These are phyloP conservation scores for Embidobia sp. DNA, from an alignment of 2,888 invertebrate genomes.

Conservation along the genomic window DNA sequence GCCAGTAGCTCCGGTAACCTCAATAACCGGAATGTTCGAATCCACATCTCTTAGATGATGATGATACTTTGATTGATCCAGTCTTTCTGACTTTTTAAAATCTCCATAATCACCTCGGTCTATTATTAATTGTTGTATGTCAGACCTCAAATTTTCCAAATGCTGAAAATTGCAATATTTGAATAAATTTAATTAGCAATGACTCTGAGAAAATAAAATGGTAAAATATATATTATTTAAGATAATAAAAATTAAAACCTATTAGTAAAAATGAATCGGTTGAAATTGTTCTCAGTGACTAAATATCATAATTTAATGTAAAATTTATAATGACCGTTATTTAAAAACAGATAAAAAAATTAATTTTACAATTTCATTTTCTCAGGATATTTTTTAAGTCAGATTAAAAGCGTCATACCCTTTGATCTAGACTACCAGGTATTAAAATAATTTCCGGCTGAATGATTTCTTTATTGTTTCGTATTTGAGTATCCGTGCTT, in stretches of 20 bases:
- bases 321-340: too few species aligned
- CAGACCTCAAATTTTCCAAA: conserved; percentile 71
- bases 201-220: too few species aligned
- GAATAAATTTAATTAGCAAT: too few species aligned
- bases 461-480: conserved; percentile 71
- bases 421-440: conserved; percentile 64
- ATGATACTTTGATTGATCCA: conserved; percentile 24
- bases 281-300: too few species aligned
- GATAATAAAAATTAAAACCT: too few species aligned
- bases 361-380: too few species aligned
- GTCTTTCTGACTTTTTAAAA: conserved; percentile 12
- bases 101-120: conserved; percentile 34
- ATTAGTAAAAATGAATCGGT: too few species aligned
- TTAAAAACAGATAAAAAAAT: too few species aligned
- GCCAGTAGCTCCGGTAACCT: conserved; percentile 34
- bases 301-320: too few species aligned
- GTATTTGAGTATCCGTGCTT: conserved; percentile 75
- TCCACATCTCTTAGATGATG: conserved; percentile 13
- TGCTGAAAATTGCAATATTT: conserved; percentile 57
- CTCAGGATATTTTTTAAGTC: too few species aligned
- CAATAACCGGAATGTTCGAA: conserved; percentile 31
- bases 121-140: conserved; percentile 69
- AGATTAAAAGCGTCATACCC: too few species aligned
- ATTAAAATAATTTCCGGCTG: conserved; percentile 72
- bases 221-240: too few species aligned